phyloP scores from a whole-genome alignment of 2,888 invertebrate genomes.

The Ommatoiulus sabulosus region DNA sequence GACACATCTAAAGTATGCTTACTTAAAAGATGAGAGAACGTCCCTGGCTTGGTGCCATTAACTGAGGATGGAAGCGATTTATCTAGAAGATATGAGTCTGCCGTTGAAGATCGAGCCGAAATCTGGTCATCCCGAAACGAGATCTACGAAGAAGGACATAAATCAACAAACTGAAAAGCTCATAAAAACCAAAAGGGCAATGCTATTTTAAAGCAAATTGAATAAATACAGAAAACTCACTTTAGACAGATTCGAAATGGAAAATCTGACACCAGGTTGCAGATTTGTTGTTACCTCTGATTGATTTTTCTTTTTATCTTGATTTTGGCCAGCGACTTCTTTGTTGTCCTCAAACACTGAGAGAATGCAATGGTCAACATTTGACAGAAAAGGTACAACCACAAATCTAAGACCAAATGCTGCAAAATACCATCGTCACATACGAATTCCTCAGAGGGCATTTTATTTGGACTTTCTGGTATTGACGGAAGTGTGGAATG shows the following conservation, averaged over 20 bases:
- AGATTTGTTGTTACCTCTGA: neutral
- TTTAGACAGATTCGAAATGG: constrained; percentile 39
- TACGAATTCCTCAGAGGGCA: neutral
- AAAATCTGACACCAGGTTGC: neutral
- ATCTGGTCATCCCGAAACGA: constrained; percentile 38
- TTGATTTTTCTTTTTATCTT: neutral
- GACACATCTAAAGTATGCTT: constrained; percentile 22
- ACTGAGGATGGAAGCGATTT: neutral
- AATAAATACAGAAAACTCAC: neutral
- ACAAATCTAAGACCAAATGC: neutral
- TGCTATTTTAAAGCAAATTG: neutral
- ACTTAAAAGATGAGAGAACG: constrained; percentile 37
- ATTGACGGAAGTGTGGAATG: constrained; percentile 30
- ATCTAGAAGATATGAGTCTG: constrained; percentile 17
- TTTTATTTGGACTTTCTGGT: constrained; percentile 44
- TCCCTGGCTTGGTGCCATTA: neutral
- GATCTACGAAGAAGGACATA: neutral
- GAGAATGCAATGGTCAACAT: neutral
- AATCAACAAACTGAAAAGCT: neutral
- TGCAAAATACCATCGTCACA: neutral
- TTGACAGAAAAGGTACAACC: neutral
- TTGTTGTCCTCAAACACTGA: constrained; percentile 24
- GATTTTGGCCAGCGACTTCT: neutral
- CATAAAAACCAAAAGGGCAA: neutral
- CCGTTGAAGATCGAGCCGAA: constrained; percentile 27